A percentile compares a stretch with the other conserved stretches of the same genome.
phyloP scores from a whole-genome alignment of 2,797 vertebrate genomes.

The Onychomys arenicola region DNA sequence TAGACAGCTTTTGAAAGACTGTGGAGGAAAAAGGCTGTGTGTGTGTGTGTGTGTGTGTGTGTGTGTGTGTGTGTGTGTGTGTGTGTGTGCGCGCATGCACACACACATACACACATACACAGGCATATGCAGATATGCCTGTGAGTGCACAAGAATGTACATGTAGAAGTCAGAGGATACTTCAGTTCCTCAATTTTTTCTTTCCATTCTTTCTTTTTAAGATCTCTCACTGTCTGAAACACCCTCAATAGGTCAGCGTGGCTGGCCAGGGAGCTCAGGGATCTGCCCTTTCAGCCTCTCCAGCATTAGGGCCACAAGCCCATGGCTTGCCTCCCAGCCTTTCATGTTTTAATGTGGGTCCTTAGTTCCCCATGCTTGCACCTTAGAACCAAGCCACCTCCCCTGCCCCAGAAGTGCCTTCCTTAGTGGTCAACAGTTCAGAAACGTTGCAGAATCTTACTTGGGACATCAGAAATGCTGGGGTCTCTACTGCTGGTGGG shows the following conservation, averaged over 20 bases:
- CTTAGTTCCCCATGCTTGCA: not conserved
- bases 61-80: not conserved
- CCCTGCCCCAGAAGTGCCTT: not conserved
- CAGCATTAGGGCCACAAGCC: not conserved
- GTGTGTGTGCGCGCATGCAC: too few relatives aligned
- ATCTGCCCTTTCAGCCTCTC: not conserved
- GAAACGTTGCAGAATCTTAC: not conserved
- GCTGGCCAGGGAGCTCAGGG: too few relatives aligned
- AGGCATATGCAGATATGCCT: not conserved
- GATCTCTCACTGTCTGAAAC: too few relatives aligned
- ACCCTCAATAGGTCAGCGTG: not conserved
- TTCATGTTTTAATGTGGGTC: not conserved
- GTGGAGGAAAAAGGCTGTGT: not conserved
- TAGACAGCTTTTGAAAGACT: rapidly evolving
- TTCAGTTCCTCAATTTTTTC: not conserved
- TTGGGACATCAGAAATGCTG: not conserved
- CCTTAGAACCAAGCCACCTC: not conserved
- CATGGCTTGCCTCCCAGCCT: too few relatives aligned
- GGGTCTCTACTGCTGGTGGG: not conserved
- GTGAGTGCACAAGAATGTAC: not conserved
- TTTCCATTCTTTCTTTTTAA: not conserved
- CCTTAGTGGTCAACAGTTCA: not conserved
- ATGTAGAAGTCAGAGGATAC: not conserved
- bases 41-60: not conserved
- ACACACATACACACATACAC: rapidly evolving